Evolutionary conservation across 1,140 invertebrate genomes (phyloP), one percentile per base, ranked within the genome.

Genomic region (Pectinophora gossypiella): DNA sequence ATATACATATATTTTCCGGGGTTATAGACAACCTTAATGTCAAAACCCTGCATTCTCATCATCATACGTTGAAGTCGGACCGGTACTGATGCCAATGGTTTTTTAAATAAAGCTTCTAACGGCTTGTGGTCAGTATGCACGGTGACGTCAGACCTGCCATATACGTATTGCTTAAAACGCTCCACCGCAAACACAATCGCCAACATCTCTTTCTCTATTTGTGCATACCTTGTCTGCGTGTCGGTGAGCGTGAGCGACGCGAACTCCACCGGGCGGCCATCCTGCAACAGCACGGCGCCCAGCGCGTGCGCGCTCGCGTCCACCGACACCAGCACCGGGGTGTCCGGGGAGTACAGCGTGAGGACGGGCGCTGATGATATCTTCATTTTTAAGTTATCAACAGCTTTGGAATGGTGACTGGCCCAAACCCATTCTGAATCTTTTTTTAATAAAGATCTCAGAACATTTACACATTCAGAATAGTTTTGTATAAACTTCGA

Each of bases 81-180:
- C 4, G 76, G 63, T 5, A 81, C 76, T 44, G 64, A 64, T 32
- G 63, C 40, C 44, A 89, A 49, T 15, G 68, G 47, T 67, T 89
- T 88, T 23, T 70, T 72, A 54, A 87, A 81, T 12, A 89, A 69
- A 1, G 61, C 35, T 13, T 76, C 71, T 16, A 89, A 45, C 4
- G 85, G 85, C 53, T 87, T 82, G 49, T 89, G 86, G 58, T 89
- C 85, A 1, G 78, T 87, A 64, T 88, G 64, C 1, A 85, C 69
- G 7, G 73, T 54, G 9, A 63, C 40, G 6, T 58, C 59, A 1
- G 20, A 18, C 15, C 40, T 21, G 0, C 60, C 59, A 46, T 57
- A 61, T n/a, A 68, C 36, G 19, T 64, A 64, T 27, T 54, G 53
- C 10, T 55, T 52, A 56, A 72, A 72, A 54, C 48, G 60, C 48